Base-by-base conservation (phyloP, 2,797 vertebrate genomes). In the Microhierax caerulescens region DNA sequence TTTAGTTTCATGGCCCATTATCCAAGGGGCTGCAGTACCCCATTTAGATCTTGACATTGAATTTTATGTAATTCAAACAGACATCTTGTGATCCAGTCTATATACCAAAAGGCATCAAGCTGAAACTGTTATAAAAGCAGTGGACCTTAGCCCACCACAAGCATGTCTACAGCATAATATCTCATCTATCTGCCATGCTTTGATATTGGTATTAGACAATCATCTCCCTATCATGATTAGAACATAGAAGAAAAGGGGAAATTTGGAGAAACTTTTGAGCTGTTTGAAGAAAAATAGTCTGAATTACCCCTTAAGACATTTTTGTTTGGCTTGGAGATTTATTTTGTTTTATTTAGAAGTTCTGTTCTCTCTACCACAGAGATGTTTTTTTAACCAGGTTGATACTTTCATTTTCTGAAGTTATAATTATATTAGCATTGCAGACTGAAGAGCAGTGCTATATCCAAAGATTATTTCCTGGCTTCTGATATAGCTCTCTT, bases 311-410 rank as follows among this genome's bases (percentile, higher is more conserved):
- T 53, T 67, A 47, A 65, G 51, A 70, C 16, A 28, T 41, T n/a
- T 75, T 79, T 47, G 24, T 43, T 93, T 91, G 75, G 21, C 19
- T 85, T 5, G 4, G 10, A 61, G 32, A 48, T 92, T 45, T 30
- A 32, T 50, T 63, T 48, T 51, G 7, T 37, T 89, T 79, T 82
- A 53, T 88, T 93, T 67, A 45, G 57, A 86, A 82, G 21, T 80
- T 90, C 36, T 75, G 17, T 78, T 94, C 43, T 69, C 43, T 56
- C 63, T 88, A 24, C 24, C 48, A 50, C 19, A 51, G 30, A 72
- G 22, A 57, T 59, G 37, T 87, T 94, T 88, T 51, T 85, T 95
- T 94, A 87, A 80, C 10, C 51, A 80, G 19, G 70, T 10, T 51
- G 67, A 63, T 65, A 16, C 16, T 73, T 85, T 91, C 7, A 78